These are phyloP conservation scores for Bolborhynchus lineola DNA, from an alignment of 2,113 vertebrate species.

Conservation along the genomic window DNA sequence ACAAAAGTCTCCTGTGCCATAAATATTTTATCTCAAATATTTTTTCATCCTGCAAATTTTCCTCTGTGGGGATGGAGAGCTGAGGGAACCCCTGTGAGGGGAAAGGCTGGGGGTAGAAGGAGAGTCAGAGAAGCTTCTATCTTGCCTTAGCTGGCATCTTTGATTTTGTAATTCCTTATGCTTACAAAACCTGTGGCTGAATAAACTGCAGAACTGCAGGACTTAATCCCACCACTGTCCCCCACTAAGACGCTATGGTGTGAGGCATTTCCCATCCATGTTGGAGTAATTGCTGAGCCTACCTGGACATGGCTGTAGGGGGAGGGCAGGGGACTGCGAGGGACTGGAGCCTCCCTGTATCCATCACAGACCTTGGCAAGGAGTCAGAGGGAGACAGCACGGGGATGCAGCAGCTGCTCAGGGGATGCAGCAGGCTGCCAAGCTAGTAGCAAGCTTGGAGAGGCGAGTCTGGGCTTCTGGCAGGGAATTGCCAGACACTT, in stretches of 20 bases:
- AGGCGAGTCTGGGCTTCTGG: neutral
- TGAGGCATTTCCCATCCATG: accelerated
- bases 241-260: accelerated
- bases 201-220: neutral
- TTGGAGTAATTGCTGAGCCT: neutral
- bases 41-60: neutral
- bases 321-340: neutral
- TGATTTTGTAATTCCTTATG: neutral
- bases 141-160: neutral
- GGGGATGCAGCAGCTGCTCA: neutral
- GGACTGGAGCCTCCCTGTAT: accelerated
- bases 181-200: neutral
- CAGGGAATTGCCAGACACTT: neutral
- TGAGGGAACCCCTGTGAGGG: neutral
- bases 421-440: slow-evolving; percentile 27
- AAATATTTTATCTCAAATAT: slow-evolving; percentile 40
- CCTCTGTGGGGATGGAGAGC: neutral
- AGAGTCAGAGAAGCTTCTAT: neutral
- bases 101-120: neutral
- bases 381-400: neutral
- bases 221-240: accelerated
- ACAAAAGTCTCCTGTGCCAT: neutral
- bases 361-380: neutral
- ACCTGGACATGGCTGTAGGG: accelerated
- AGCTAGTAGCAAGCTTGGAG: neutral